phyloP scores from a whole-genome alignment of 2,888 invertebrate species.

The Parnassius orleans region DNA sequence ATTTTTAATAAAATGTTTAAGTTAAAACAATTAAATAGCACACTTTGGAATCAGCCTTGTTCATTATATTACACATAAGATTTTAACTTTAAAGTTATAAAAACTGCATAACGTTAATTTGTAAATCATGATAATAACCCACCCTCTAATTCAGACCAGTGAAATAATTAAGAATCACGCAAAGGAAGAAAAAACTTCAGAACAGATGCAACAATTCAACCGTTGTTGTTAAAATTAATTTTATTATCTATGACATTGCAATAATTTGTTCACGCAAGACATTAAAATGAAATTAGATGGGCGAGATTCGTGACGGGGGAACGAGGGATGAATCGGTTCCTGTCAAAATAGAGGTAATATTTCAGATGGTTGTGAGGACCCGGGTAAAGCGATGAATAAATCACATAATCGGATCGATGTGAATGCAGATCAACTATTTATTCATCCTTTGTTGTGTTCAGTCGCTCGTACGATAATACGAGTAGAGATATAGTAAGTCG shows the following conservation, averaged over 20 bases:
- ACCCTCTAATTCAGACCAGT: slow-evolving; percentile 34
- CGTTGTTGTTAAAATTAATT: slow-evolving; percentile 63
- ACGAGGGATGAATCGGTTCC: slow-evolving; percentile 57
- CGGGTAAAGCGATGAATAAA: slow-evolving; percentile 57
- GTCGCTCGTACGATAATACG: slow-evolving; percentile 9
- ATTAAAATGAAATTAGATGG: slow-evolving; percentile 73
- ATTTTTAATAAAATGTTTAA: too few species aligned
- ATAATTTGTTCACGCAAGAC: slow-evolving; percentile 76
- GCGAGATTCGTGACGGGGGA: slow-evolving; percentile 49
- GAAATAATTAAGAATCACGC: slow-evolving; percentile 70
- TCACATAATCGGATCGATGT: slow-evolving; percentile 65
- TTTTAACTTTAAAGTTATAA: too few species aligned
- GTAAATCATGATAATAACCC: too few species aligned
- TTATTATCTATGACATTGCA: slow-evolving; percentile 70
- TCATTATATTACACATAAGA: too few species aligned
- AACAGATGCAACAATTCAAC: slow-evolving; percentile 70
- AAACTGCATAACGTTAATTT: too few species aligned
- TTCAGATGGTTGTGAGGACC: slow-evolving; percentile 51
- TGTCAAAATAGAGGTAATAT: slow-evolving; percentile 72
- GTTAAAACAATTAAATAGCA: too few species aligned
- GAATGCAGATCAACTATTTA: slow-evolving; percentile 39
- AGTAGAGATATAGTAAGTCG: slow-evolving; percentile 12
- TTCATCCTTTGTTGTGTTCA: slow-evolving; percentile 36
- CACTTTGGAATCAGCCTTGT: too few species aligned
- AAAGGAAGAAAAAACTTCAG: slow-evolving; percentile 50